Base-by-base conservation (phyloP, 2,797 vertebrate genomes). In the Schizothorax lantsangensis region DNA sequence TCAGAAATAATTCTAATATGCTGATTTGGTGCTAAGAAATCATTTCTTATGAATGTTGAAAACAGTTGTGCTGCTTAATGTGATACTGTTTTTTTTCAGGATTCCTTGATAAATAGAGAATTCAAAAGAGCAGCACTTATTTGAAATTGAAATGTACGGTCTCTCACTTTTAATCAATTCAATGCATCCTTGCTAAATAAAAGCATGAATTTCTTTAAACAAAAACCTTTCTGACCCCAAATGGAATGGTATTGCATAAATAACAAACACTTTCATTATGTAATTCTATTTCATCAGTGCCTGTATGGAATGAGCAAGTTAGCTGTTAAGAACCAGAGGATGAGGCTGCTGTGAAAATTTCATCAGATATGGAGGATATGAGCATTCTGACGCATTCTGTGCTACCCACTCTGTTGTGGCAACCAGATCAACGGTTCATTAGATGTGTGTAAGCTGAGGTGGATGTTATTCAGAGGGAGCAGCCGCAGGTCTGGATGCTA, bases 321-420 rank as follows among this genome's bases (percentile, higher is more conserved):
- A 19, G 71, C 21, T 59, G 52, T 40, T 40, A 26, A 9, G 5
- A 30, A 10, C 0, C 9, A 11, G 8, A 40, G 33, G 3, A 78
- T 38, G 49, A 21, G 54, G 19, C 45, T 6, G 43, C 5, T 74
- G 57, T 9, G 59, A 40, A 40, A 5, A 52, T 68, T 68, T 36
- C 45, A 64, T 66, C n/a, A 49, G 43, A 77, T 64, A n/a, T 52
- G 54, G 43, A 38, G 59, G 30, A 84, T 26, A 3, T 47, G 74
- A 26, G 21, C 17, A 19, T 21, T 68, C 73, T n/a, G 45, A 78
- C 38, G 14, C 3, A 54, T 71, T 79, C 15, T 17, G 36, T 43
- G 47, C 47, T 59, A 30, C 77, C 26, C 40, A 33, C 36, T 47
- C 52, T 85, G 77, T 80, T 85, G 38, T 85, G 84, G 66, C 52